Percentiles rank a stretch among this genome's conserved stretches.
Conservation (phyloP, 2,113 vertebrate species). For the Ginglymostoma cirratum region DNA sequence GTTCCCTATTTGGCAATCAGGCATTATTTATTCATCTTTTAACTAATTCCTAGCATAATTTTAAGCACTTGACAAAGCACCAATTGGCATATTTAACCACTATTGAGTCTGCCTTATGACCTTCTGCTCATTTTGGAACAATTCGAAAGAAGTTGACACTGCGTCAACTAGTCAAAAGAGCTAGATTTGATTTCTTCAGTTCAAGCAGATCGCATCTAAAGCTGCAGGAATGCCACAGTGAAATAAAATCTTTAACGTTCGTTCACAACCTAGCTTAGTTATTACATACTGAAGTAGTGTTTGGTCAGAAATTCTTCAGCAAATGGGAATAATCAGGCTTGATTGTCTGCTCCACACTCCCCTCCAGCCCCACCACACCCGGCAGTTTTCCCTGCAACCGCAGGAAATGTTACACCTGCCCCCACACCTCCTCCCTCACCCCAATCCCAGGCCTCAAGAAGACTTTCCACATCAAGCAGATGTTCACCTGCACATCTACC, state of each 20-base stretch:
- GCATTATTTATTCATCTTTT: not conserved
- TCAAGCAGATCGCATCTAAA: not conserved
- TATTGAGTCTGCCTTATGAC: not conserved
- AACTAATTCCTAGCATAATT: not conserved
- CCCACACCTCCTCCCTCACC: no score
- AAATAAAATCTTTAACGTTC: not conserved
- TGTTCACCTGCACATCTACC: no score
- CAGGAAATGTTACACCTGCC: no score
- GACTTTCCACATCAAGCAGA: no score
- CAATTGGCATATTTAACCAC: not conserved
- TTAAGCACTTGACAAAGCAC: not conserved
- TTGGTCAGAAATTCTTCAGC: not conserved
- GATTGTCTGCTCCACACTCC: no score
- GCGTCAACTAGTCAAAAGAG: not conserved
- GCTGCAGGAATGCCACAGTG: not conserved
- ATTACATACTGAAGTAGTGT: not conserved
- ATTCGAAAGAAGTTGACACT: not conserved
- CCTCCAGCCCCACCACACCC: no score
- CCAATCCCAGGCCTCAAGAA: no score
- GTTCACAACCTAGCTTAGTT: not conserved
- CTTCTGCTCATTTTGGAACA: not conserved
- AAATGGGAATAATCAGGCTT: not conserved
- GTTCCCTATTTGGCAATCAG: not conserved
- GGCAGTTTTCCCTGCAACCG: no score
- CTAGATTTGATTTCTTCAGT: not conserved